These are phyloP conservation scores for Ganaspis sp. DNA, from an alignment of 1,140 invertebrate genomes.

Conservation along the genomic window DNA sequence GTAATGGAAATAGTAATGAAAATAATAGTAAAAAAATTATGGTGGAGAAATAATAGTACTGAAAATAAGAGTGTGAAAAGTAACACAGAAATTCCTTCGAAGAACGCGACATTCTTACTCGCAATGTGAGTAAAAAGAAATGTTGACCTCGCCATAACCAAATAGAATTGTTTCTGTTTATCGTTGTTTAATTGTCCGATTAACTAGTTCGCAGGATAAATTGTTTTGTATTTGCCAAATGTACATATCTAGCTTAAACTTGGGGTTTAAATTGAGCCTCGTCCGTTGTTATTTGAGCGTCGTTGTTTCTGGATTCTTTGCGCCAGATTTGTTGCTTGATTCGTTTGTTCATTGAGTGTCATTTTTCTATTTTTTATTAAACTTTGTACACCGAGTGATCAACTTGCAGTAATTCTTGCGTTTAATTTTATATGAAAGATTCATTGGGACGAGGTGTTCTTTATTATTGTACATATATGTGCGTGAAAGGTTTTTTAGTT, in stretches of 20 bases:
- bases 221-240: constrained; percentile 47
- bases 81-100: constrained; percentile 43
- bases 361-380: neutral
- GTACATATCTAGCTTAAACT: constrained; percentile 9
- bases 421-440: constrained; percentile 36
- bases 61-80: no score
- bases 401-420: neutral
- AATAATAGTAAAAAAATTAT: no score
- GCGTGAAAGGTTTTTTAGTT: constrained; percentile 46
- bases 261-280: neutral
- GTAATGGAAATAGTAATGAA: no score
- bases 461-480: constrained; percentile 58
- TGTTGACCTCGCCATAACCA: constrained; percentile 56
- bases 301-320: constrained; percentile 37
- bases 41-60: no score
- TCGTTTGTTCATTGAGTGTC: neutral
- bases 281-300: constrained; percentile 41
- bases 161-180: constrained; percentile 63
- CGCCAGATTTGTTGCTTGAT: constrained; percentile 28
- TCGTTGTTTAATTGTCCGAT: constrained; percentile 52
- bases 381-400: neutral
- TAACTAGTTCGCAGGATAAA: constrained; percentile 33
- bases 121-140: constrained; percentile 39
- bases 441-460: constrained; percentile 49
- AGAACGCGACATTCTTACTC: constrained; percentile 38